Base-by-base conservation (phyloP, 2,888 invertebrate genomes). In the Druceiella hillmani region DNA sequence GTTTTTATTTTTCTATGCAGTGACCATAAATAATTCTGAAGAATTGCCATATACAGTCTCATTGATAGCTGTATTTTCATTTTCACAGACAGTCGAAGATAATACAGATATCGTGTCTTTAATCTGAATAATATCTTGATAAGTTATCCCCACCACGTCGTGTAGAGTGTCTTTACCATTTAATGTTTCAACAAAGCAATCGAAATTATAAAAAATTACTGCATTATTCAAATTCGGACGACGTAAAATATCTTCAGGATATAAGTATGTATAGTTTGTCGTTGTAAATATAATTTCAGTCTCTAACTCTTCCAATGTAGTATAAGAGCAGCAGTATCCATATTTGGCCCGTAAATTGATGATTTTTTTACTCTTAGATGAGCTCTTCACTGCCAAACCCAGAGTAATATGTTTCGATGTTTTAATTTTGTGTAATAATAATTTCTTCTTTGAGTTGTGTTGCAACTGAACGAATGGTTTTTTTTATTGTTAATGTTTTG, bases 61-160 rank as follows among this genome's bases (percentile, higher is more conserved):
- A n/a, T n/a, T n/a, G n/a, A n/a, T n/a, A n/a, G n/a, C n/a, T n/a
- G n/a, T n/a, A n/a, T n/a, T n/a, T n/a, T n/a, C n/a, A n/a, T n/a
- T n/a, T n/a, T n/a, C n/a, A n/a, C n/a, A n/a, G n/a, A n/a, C n/a
- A n/a, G n/a, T n/a, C n/a, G n/a, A n/a, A n/a, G n/a, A n/a, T n/a
- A n/a, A n/a, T n/a, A n/a, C n/a, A n/a, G n/a, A n/a, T n/a, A n/a
- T n/a, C n/a, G n/a, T n/a, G n/a, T n/a, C n/a, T n/a, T n/a, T n/a
- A n/a, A n/a, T n/a, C n/a, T n/a, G n/a, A n/a, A n/a, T n/a, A n/a
- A n/a, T n/a, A n/a, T n/a, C n/a, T n/a, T 17, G 83, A 80, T 41
- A 83, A 57, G 61, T 79, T 79, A 45, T 81, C 79, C 48, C 79
- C 78, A 81, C 83, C 81, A 46, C 81, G 66, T 52, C 78, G 77